Base-by-base conservation (phyloP, 2,797 vertebrate species). In the Cuculus canorus region DNA sequence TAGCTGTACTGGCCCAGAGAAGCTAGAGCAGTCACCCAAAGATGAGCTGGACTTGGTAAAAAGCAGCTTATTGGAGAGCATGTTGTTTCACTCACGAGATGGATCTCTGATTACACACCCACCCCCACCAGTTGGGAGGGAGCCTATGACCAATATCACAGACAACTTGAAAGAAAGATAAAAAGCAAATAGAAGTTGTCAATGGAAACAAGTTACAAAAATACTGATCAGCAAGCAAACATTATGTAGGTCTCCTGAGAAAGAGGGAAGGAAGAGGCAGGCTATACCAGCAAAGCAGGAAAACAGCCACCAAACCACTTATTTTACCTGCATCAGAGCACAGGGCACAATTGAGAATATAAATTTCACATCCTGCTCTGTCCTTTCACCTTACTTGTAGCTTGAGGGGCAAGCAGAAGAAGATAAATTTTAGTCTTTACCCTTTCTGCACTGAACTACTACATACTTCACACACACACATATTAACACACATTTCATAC, bases 61-160 rank as follows among this genome's bases (percentile, higher is more conserved):
- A 25, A n/a, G 25, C 19, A 41, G 30, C 27, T 71, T 25, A 41
- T 5, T n/a, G 63, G 16, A 41, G 30, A 59, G 11, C 24, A 35
- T 16, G 11, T 17, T 30, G 27, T 13, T 69, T 48, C 41, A 41
- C 13, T 63, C 24, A 32, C 12, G 12, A 63, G 23, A 35, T 9
- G 5, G 0, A 0, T 8, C 30, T 53, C 19, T 50, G 9, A 33
- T 39, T 6, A 2, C 3, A 12, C 7, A 5, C 3, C 2, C 3
- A 13, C 8, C 21, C 13, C 1, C 7, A 11, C 24, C 17, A 3
- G 70, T 25, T 37, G 22, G 71, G 48, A 56, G 35, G 16, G 33
- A 57, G 25, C 35, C 48, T 35, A 9, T 10, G 56, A 41, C 39
- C 18, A 19, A 35, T 33, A 37, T 25, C 43, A 48, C 0, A 1